Evolutionary conservation across 1,140 invertebrate species (phyloP), one percentile per base, ranked within the genome.

Genomic region (Micrasema minimum): DNA sequence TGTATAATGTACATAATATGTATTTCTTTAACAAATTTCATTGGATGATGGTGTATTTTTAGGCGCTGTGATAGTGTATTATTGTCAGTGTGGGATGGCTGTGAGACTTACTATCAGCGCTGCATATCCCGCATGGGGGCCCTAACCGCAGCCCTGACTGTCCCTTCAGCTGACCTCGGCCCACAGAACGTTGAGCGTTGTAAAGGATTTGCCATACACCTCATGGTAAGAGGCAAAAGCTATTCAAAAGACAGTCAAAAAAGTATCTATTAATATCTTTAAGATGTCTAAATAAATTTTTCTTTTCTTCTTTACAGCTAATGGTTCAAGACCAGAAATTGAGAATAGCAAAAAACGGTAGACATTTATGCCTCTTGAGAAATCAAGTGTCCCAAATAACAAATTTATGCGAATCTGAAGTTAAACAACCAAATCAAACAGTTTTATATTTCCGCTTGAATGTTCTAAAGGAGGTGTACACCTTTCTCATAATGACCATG

Each of bases 131-230:
- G 91, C 51, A 82, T 90, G 59, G 86, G 90, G 45, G 83, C 90
- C 1, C 83, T 97, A 6, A 86, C 89, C 16, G 85, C 82, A 50
- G 84, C 89, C 14, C 78, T 93, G 76, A 86, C 85, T 22, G 79
- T 85, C 2, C 91, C 92, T 0, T 88, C 92, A 35, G 88, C 90
- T 74, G 94, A 97, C 77, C 80, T 98, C 26, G 93, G 92, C 9
- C 80, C 90, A 0, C 89, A 89, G 41, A 93, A 93, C 73, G 89
- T 95, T 51, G 93, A 96, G 66, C 86, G 95, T 61, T 92, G 93
- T 73, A 90, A 90, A 82, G 96, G 96, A 45, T 96, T 92, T 78
- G 78, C 86, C 35, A 79, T 80, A 3, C 81, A 87, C 72, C 75
- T 87, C 38, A 67, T 87, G 83, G 86, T 87, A 81, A 79, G 26